These are phyloP conservation scores for fruit fly (Drosophila melanogaster) DNA, from an alignment of 1,140 invertebrate genomes.

Conservation along the genomic window DNA sequence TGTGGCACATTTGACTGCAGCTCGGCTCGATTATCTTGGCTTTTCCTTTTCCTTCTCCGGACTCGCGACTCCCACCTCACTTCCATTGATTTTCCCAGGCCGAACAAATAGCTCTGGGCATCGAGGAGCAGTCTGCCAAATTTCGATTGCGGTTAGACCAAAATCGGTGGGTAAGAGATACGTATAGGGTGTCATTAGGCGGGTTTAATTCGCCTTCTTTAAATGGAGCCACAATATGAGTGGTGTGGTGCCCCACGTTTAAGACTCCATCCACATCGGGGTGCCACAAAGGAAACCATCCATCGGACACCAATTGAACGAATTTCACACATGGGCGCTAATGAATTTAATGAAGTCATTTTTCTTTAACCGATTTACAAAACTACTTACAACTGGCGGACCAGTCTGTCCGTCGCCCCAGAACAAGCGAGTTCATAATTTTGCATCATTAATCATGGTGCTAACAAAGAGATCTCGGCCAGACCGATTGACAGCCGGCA, in stretches of 20 bases:
- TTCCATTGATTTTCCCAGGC: slow-evolving; percentile 73
- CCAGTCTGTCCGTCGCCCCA: slow-evolving; percentile 20
- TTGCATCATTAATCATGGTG: slow-evolving; percentile 79
- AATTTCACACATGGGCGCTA: slow-evolving; percentile 84
- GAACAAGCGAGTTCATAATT: slow-evolving; percentile 84
- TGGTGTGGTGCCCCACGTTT: slow-evolving; percentile 6
- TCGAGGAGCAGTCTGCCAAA: slow-evolving; percentile 19
- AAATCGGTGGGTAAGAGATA: slow-evolving; percentile 42
- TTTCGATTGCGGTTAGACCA: slow-evolving; percentile 22
- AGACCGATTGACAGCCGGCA: slow-evolving; percentile 56
- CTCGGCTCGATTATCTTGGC: slow-evolving; percentile 43
- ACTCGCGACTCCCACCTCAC: not conserved
- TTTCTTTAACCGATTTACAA: slow-evolving; percentile 84
- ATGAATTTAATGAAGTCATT: slow-evolving; percentile 85
- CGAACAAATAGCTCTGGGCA: slow-evolving; percentile 64
- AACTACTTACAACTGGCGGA: slow-evolving; percentile 67
- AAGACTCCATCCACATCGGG: not conserved
- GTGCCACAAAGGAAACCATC: slow-evolving; percentile 17
- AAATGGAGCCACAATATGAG: slow-evolving; percentile 20
- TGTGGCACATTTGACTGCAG: slow-evolving; percentile 64
- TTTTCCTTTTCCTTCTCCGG: slow-evolving; percentile 1
- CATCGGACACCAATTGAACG: slow-evolving; percentile 68
- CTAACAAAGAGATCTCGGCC: slow-evolving; percentile 67
- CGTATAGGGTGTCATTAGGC: slow-evolving; percentile 39
- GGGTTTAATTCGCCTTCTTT: slow-evolving; percentile 18